These are phyloP conservation scores for Conus betulinus DNA, from an alignment of 1,140 invertebrate genomes.

Conservation along the genomic window DNA sequence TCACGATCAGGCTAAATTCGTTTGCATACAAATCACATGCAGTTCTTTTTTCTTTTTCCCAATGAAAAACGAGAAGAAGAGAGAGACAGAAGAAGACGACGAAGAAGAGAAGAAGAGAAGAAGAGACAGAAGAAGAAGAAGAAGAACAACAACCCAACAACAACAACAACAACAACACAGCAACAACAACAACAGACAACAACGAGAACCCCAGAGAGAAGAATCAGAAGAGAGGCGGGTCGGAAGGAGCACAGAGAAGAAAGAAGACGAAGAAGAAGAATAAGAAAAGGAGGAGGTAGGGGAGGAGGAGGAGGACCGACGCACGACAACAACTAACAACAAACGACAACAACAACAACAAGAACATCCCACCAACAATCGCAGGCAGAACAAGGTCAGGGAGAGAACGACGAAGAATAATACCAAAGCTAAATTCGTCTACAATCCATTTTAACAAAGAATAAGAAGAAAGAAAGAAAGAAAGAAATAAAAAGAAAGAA, in stretches of 20 bases:
- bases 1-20: no score
- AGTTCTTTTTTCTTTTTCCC: no score
- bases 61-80: no score
- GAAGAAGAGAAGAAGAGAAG: no score
- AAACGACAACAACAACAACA: background rate
- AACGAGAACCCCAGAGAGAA: background rate
- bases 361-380: no score
- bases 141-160: background rate
- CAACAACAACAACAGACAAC: background rate
- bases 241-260: no score
- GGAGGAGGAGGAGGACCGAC: background rate
- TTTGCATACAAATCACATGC: no score
- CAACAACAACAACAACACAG: background rate
- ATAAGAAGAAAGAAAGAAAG: background rate
- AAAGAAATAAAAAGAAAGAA: background rate
- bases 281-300: no score
- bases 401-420: no score
- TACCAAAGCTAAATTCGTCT: no score
- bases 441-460: background rate
- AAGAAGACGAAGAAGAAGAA: background rate
- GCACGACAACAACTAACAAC: background rate
- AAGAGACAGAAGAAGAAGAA: background rate
- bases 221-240: background rate
- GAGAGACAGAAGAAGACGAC: no score
- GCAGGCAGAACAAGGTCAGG: no score